Conservation (phyloP, 2,888 invertebrate genomes). For the Smittia aterrima region DNA sequence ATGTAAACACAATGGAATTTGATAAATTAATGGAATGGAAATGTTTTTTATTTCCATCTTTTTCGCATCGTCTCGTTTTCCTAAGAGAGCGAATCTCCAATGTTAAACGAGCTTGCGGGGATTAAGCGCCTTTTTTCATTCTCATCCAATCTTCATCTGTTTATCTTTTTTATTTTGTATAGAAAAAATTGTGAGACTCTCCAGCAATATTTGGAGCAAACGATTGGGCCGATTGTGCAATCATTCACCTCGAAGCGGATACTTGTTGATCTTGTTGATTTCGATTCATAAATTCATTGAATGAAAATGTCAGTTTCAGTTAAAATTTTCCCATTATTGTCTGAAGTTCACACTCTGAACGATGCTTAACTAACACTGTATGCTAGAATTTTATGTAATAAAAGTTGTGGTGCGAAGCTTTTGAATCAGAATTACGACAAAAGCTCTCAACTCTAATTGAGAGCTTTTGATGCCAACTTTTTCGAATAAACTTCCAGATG, state of each 20-base stretch:
- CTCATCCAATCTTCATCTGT: background rate
- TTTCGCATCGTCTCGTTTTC: background rate
- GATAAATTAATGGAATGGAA: conserved; percentile 20
- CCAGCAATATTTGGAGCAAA: conserved; percentile 60
- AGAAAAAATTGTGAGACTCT: conserved; percentile 61
- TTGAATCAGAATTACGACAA: too few relatives aligned
- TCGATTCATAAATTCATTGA: background rate
- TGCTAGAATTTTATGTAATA: too few relatives aligned
- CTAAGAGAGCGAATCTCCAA: background rate
- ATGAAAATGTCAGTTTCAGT: background rate
- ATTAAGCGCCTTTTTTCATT: background rate
- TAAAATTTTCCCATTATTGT: too few relatives aligned
- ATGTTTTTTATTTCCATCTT: conserved; percentile 3
- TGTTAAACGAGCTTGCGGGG: background rate
- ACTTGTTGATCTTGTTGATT: conserved; percentile 11
- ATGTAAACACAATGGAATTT: background rate
- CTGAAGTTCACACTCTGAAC: too few relatives aligned
- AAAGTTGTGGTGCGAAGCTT: too few relatives aligned
- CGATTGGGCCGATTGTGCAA: conserved; percentile 61
- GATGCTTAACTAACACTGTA: too few relatives aligned
- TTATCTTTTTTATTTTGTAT: conserved; percentile 11
- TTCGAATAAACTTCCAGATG: background rate
- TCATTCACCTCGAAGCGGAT: conserved; percentile 40
- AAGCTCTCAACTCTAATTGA: too few relatives aligned
- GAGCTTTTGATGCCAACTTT: background rate